Base-by-base conservation (phyloP, 2,888 invertebrate genomes). In the Drosophila kuntzei region DNA sequence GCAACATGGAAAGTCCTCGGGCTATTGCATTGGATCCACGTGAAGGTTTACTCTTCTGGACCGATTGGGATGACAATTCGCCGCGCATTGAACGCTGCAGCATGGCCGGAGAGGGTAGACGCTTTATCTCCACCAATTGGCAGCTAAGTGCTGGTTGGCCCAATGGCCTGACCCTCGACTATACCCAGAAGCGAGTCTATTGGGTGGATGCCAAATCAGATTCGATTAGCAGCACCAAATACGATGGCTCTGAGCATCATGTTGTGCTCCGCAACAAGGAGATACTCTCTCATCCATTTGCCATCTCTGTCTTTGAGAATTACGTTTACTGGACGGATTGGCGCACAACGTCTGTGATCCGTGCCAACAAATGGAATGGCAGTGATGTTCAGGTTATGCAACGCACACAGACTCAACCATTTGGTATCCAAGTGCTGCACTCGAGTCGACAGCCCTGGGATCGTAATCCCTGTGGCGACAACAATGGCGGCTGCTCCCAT, bases 321-420 rank as follows among this genome's bases (percentile, higher is more conserved):
- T 95, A 96, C 92, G 95, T 98, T 11, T 98, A 97, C 93, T 98
- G 98, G 97, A 98, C 97, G 0, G 98, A 98, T 93, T 98, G 98
- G 98, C 94, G 97, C 74, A 95, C 95, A 60, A 97, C 97, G 91
- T 95, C 96, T 70, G 96, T 98, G 3, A 95, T 97, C 80, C 93
- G 96, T 87, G 97, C 97, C 29, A 96, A 96, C 93, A 98, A 98
- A 93, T 97, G 96, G 95, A 95, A 95, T 91, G 97, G 96, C 66
- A 94, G 95, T 20, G 95, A 96, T 91, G 95, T 97, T 2, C 93
- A 94, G 65, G 95, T 96, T 14, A 94, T 98, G 79, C 97, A 97
- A 91, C 94, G 96, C 76, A 96, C 97, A 11, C 94, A 96, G 70
- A 95, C 96, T 2, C 98, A 98, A 91, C 98, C 98, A 0, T 98